Conservation (phyloP, 2,797 vertebrate species). For the Chelon auratus region DNA sequence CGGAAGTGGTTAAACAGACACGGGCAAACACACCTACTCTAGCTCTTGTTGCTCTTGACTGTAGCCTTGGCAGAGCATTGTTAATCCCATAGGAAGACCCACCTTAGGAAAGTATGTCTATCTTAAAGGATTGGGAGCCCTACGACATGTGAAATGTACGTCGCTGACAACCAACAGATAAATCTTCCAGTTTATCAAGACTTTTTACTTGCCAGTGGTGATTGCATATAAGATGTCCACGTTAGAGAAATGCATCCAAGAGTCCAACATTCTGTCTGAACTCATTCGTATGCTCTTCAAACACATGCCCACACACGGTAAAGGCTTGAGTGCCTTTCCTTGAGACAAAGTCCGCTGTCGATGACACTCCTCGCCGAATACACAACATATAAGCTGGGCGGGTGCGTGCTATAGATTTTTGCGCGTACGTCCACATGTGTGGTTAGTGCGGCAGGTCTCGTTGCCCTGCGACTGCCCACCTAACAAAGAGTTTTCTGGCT, state of each 20-base stretch:
- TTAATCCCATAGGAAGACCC: slow-evolving; percentile 78
- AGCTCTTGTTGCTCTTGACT: slow-evolving; percentile 19
- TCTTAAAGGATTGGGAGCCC: slow-evolving; percentile 67
- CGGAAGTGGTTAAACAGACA: slow-evolving; percentile 43
- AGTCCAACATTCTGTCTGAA: slow-evolving; percentile 24
- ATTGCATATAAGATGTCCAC: slow-evolving; percentile 22
- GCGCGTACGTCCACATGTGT: slow-evolving; percentile 27
- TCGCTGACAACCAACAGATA: slow-evolving; percentile 43
- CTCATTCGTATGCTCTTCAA: slow-evolving; percentile 26
- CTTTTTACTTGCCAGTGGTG: slow-evolving; percentile 38
- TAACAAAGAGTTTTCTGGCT: slow-evolving; percentile 73
- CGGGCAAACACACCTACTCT: slow-evolving; percentile 41
- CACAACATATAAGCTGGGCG: slow-evolving; percentile 22
- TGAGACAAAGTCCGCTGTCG: slow-evolving; percentile 8
- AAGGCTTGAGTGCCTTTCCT: slow-evolving; percentile 11
- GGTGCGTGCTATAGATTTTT: neutral
- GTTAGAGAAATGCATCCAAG: slow-evolving; percentile 10
- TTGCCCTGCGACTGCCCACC: slow-evolving; percentile 49
- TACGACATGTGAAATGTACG: slow-evolving; percentile 32
- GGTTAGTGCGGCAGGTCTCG: slow-evolving; percentile 44
- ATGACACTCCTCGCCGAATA: slow-evolving; percentile 40
- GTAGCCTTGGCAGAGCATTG: slow-evolving; percentile 54
- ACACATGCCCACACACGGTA: slow-evolving; percentile 14
- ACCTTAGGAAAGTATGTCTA: slow-evolving; percentile 76
- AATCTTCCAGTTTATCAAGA: slow-evolving; percentile 39